Percentiles rank a stretch among this genome's conserved stretches.
phyloP scores from a whole-genome alignment of 2,888 invertebrate species.

The Hydraecia micacea region DNA sequence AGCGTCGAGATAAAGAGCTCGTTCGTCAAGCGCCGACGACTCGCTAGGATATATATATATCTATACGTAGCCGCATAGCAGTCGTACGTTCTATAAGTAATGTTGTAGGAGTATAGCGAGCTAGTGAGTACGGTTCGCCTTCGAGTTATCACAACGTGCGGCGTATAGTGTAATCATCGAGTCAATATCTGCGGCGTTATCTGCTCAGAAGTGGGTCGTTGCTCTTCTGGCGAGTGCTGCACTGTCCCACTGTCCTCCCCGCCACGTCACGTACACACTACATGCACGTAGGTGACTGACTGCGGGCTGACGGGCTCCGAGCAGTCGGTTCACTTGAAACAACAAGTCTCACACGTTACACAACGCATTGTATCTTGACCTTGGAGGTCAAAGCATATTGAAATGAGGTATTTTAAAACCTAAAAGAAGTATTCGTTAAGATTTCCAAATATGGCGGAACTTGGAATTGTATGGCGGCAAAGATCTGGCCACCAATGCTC shows the following conservation, averaged over 20 bases:
- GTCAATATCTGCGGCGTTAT: slow-evolving; percentile 78
- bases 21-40: slow-evolving; percentile 65
- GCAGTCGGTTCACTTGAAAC: slow-evolving; percentile 35
- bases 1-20: slow-evolving; percentile 66
- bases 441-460: slow-evolving; percentile 34
- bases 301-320: slow-evolving; percentile 10
- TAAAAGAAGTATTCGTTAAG: slow-evolving; percentile 34
- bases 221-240: slow-evolving; percentile 67
- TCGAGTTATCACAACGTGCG: slow-evolving; percentile 63
- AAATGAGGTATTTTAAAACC: slow-evolving; percentile 49
- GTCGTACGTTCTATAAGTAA: slow-evolving; percentile 47
- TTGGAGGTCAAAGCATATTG: slow-evolving; percentile 54
- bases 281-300: slow-evolving; percentile 20
- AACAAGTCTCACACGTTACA: slow-evolving; percentile 46
- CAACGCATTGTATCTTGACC: slow-evolving; percentile 56
- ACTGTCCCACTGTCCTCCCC: slow-evolving; percentile 1
- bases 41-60: slow-evolving; percentile 45
- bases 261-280: slow-evolving; percentile 4
- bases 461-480: not conserved
- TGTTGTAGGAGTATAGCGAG: slow-evolving; percentile 46
- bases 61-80: slow-evolving; percentile 25
- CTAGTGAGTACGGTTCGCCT: slow-evolving; percentile 46
- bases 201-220: slow-evolving; percentile 79
- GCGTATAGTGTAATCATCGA: slow-evolving; percentile 72
- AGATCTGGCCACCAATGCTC: not conserved